Evolutionary conservation across 2,888 invertebrate genomes (phyloP), one percentile per base, ranked within the genome.

Genomic region (Callyntrura guangdongensis): DNA sequence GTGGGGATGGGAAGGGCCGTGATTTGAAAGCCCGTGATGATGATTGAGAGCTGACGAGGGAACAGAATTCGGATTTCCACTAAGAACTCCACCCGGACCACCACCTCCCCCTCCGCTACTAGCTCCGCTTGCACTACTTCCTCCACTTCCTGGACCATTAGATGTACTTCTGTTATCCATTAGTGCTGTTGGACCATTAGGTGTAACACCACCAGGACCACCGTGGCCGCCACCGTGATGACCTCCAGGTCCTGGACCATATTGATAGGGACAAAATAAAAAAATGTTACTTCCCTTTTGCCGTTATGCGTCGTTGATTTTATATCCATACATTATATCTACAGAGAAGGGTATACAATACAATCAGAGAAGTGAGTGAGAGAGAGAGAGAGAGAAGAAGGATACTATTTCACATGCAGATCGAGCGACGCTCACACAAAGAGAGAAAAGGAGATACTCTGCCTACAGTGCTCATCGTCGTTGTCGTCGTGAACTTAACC

Each of bases 211-310:
- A 59, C 96, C 96, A 94, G 94, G 91, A 94, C 94, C 89, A n/a
- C 91, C 91, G 81, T 91, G 89, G 36, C 88, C 88, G 20, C 20
- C 88, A 94, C 94, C 1, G 95, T 95, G 72, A 96, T 96, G 61
- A 96, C 96, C 92, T 47, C 92, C 92, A 61, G 94, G 99, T 99
- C 36, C 99, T 94, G 83, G 45, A 89, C n/a, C n/a, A n/a, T 85
- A 83, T 49, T 59, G 77, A 86, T 82, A 89, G 77, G 77, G 64
- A 86, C 47, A 89, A 47, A 79, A 56, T 36, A 47, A 74, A 49
- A 49, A 77, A 79, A 83, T 53, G 77, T 84, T 67, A 87, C 79
- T 89, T 89, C 89, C 85, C 67, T 86, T 87, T 87, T 22, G 79
- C 45, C 74, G 86, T 91, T 85, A 81, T 86, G 86, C 83, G 86